Evolutionary conservation across 2,888 invertebrate genomes (phyloP).

Genomic region (Tenodera sinensis): DNA sequence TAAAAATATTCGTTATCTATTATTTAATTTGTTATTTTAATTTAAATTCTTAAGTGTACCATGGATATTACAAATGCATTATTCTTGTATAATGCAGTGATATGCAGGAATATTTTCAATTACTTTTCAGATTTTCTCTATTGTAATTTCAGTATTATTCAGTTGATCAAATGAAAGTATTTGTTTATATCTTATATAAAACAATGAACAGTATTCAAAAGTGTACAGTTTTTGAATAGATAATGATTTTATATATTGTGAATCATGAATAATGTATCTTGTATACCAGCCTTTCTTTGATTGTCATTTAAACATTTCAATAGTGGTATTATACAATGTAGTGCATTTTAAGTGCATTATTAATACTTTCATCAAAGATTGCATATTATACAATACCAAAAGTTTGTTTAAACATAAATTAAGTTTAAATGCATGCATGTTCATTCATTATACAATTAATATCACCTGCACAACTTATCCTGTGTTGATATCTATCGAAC

Average conservation of each 20-base stretch:
- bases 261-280: neutral
- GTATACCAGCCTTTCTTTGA: constrained; percentile 1
- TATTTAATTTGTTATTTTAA: neutral
- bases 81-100: neutral
- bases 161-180: neutral
- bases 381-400: neutral
- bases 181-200: neutral
- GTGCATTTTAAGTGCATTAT: neutral
- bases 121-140: neutral
- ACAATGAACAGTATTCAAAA: constrained; percentile 8
- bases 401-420: constrained; percentile 11
- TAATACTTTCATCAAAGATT: neutral
- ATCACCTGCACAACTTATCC: neutral
- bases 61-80: neutral
- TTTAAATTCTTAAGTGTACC: neutral
- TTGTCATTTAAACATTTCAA: constrained; percentile 10
- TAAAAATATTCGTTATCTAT: neutral
- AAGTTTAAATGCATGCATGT: neutral
- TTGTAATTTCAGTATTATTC: neutral
- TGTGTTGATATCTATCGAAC: neutral
- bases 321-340: neutral
- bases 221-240: constrained; percentile 9
- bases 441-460: neutral
- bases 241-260: constrained; percentile 14
- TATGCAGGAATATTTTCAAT: neutral